Percentiles rank a stretch among this genome's conserved stretches.
Conservation (phyloP, 2,888 invertebrate species). For the Rhingia campestris region DNA sequence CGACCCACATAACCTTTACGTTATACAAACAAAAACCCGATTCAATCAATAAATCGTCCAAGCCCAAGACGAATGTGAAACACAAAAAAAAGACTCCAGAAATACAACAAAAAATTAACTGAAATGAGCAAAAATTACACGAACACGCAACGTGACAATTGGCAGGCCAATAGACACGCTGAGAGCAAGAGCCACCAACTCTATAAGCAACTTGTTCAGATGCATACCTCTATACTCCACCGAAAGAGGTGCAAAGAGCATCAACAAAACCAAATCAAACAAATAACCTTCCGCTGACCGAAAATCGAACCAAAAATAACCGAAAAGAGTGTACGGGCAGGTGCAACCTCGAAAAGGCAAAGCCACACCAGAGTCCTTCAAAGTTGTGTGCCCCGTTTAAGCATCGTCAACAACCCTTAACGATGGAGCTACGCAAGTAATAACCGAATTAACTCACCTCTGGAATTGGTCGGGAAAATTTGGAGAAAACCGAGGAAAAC, state of each 20-base stretch:
- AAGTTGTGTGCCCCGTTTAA: not conserved
- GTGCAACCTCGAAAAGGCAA: conserved; percentile 19
- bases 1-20: too few species aligned
- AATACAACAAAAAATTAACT: too few species aligned
- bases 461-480: not conserved
- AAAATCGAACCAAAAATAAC: conserved; percentile 43
- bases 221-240: not conserved
- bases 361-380: conserved; percentile 20
- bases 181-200: too few species aligned
- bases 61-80: too few species aligned
- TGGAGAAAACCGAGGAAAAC: conserved; percentile 17
- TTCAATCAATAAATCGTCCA: too few species aligned
- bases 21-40: too few species aligned
- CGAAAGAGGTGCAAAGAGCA: conserved; percentile 34
- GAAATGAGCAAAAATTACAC: too few species aligned
- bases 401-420: not conserved
- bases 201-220: not conserved
- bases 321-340: conserved; percentile 20
- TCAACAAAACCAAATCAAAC: conserved; percentile 8
- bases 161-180: too few species aligned
- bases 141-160: too few species aligned
- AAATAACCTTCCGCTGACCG: conserved; percentile 40
- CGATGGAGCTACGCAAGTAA: not conserved
- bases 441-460: conserved; percentile 23
- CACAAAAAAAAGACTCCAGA: too few species aligned